These are phyloP conservation scores for Piscicola geometra DNA, from an alignment of 2,888 invertebrate genomes.

Conservation along the genomic window DNA sequence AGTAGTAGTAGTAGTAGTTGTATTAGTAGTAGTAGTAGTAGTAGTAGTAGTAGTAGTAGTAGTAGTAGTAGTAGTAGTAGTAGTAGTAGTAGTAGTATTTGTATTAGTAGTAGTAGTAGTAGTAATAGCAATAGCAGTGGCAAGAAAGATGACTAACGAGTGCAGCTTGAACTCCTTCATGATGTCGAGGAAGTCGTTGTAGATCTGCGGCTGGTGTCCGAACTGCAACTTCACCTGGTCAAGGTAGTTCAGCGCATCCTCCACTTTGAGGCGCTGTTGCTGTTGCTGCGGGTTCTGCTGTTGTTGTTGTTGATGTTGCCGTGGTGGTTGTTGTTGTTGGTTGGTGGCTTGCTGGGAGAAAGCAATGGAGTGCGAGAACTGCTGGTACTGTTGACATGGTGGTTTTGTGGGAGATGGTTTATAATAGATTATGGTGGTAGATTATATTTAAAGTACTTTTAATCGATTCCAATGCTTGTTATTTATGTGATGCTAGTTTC, in stretches of 20 bases:
- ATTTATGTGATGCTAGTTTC: too few relatives aligned
- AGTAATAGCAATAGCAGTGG: neutral
- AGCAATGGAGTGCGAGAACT: neutral
- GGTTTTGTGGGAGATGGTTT: too few relatives aligned
- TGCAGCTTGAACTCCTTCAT: constrained; percentile 99
- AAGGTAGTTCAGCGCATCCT: constrained; percentile 90
- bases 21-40: too few relatives aligned
- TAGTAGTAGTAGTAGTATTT: too few relatives aligned
- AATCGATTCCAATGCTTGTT: too few relatives aligned
- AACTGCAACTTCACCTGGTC: constrained; percentile 91
- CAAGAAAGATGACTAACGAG: constrained; percentile 46
- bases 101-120: too few relatives aligned
- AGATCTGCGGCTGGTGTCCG: constrained; percentile 87
- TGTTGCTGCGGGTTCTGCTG: constrained; percentile 36
- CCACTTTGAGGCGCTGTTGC: constrained; percentile 75
- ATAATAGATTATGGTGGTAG: too few relatives aligned
- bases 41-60: too few relatives aligned
- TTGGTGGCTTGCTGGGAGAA: neutral
- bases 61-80: too few relatives aligned
- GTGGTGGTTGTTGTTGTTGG: neutral
- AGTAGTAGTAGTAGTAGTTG: too few relatives aligned
- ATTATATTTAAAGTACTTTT: too few relatives aligned
- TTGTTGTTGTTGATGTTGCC: neutral
- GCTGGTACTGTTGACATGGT: neutral
- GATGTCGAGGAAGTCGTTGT: constrained; percentile 97